Percentiles rank a stretch among this genome's conserved stretches.
Conservation (phyloP, 2,888 invertebrate species). For the Ctena decussata region DNA sequence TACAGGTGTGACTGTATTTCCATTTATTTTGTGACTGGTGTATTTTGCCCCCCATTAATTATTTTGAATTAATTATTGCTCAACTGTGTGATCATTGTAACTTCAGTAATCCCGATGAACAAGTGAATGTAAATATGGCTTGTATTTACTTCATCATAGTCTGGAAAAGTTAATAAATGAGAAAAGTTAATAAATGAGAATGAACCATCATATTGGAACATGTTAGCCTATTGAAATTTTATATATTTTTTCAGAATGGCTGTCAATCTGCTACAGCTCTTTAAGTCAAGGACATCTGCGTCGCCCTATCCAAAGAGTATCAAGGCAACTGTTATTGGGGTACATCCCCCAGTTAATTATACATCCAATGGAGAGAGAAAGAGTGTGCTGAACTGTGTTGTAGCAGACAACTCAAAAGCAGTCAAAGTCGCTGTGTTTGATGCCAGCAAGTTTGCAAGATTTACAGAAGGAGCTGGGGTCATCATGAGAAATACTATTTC, state of each 20-base stretch:
- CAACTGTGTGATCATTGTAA: too few species aligned
- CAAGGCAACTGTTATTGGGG: background rate
- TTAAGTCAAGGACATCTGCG: background rate
- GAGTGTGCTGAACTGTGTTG: background rate
- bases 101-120: too few species aligned
- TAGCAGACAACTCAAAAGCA: background rate
- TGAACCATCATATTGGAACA: too few species aligned
- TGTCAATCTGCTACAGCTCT: background rate
- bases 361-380: background rate
- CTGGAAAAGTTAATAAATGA: too few species aligned
- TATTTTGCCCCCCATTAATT: too few species aligned
- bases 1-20: too few species aligned
- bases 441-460: background rate
- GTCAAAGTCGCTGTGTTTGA: background rate
- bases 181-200: too few species aligned
- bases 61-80: too few species aligned
- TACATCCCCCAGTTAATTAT: background rate
- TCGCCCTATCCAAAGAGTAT: background rate
- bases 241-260: background rate
- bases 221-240: background rate
- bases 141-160: too few species aligned
- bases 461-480: background rate
- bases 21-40: too few species aligned
- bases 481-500: conserved; percentile 5
- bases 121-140: too few species aligned